phyloP scores from a whole-genome alignment of 2,888 invertebrate genomes.

The Agrochola lota region DNA sequence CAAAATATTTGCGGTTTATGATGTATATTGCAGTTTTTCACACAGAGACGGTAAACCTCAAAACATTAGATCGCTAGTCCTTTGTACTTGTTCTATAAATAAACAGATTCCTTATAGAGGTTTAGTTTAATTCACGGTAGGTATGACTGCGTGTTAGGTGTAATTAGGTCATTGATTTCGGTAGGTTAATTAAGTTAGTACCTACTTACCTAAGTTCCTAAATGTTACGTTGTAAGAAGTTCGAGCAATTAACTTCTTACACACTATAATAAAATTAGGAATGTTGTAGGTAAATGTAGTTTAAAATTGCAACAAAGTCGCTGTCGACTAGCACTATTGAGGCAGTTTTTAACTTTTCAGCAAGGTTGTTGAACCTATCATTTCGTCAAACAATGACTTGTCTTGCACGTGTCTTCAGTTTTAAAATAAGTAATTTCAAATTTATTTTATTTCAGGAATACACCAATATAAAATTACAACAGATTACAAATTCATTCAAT shows the following conservation, averaged over 20 bases:
- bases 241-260: constrained; percentile 23
- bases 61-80: neutral
- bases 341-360: constrained; percentile 33
- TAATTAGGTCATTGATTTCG: constrained; percentile 32
- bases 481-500: no score
- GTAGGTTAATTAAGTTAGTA: constrained; percentile 13
- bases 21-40: neutral
- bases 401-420: neutral
- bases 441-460: no score
- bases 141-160: constrained; percentile 17
- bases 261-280: constrained; percentile 38
- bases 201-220: constrained; percentile 4
- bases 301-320: constrained; percentile 21
- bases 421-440: neutral
- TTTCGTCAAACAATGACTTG: constrained; percentile 18
- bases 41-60: neutral
- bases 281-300: constrained; percentile 18
- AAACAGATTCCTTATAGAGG: neutral
- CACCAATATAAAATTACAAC: no score
- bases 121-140: constrained; percentile 4
- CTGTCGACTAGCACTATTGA: neutral
- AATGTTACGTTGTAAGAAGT: constrained; percentile 7
- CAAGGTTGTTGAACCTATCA: constrained; percentile 21
- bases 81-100: constrained; percentile 6
- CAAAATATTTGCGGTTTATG: no score